Percentiles rank a stretch among this genome's conserved stretches.
phyloP scores from a whole-genome alignment of 2,113 vertebrate species.

The Ovis canadensis region DNA sequence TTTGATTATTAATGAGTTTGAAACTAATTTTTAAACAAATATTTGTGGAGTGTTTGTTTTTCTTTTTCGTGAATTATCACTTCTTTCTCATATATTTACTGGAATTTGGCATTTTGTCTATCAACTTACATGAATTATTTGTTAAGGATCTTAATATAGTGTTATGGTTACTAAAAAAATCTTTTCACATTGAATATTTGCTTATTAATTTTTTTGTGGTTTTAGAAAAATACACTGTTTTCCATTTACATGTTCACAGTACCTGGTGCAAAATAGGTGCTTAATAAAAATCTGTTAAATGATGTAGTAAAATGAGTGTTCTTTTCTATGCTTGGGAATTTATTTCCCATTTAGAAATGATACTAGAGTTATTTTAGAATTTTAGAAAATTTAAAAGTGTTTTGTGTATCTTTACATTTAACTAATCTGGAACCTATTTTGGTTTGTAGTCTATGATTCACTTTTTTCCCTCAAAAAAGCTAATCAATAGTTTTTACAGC shows the following conservation, averaged over 20 bases:
- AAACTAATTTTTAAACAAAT: neutral
- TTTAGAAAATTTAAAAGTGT: neutral
- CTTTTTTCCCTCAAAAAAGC: neutral
- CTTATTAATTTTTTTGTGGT: neutral
- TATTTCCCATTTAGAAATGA: constrained; percentile 14
- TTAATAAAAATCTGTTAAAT: neutral
- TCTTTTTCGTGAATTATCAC: neutral
- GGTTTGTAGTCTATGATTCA: neutral
- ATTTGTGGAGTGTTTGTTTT: neutral
- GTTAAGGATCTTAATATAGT: neutral
- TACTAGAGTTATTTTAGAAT: neutral
- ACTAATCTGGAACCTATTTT: neutral
- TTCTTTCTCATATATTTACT: neutral
- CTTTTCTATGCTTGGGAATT: neutral
- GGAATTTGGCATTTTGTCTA: neutral
- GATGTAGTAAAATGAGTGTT: neutral
- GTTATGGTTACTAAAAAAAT: neutral
- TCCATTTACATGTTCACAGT: neutral
- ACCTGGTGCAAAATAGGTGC: neutral
- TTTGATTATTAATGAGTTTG: neutral
- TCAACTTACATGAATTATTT: neutral
- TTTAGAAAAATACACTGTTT: neutral
- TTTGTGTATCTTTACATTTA: neutral
- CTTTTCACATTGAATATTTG: neutral
- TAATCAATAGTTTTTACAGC: neutral